A percentile compares a stretch with the other conserved stretches of the same genome.
Conservation (phyloP, 53 echinoderm and acorn worm genomes). For the Antedon mediterranea region DNA sequence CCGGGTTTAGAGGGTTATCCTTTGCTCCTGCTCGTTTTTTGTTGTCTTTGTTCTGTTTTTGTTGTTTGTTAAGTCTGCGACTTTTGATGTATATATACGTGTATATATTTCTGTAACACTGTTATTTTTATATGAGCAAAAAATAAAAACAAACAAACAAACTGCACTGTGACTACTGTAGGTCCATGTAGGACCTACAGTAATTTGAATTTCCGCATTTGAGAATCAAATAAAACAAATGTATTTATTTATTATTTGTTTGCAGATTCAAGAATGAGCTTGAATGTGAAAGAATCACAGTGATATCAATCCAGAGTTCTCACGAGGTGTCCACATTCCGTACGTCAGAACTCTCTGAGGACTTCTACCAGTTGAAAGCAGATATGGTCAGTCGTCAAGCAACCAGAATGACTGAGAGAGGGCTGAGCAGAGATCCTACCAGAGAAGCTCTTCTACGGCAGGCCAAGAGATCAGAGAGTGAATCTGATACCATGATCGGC, state of each 20-base stretch:
- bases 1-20: too few relatives aligned
- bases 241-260: background rate
- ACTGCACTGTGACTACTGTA: too few relatives aligned
- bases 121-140: too few relatives aligned
- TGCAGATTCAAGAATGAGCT: conserved; percentile 70
- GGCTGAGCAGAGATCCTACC: conserved; percentile 40
- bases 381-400: conserved; percentile 43
- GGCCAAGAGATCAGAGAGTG: conserved; percentile 28
- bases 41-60: too few relatives aligned
- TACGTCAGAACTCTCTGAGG: conserved; percentile 49
- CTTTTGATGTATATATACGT: too few relatives aligned
- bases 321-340: conserved; percentile 74
- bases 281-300: conserved; percentile 76
- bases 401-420: conserved; percentile 53
- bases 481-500: conserved; percentile 15
- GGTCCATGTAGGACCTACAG: too few relatives aligned
- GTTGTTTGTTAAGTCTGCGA: too few relatives aligned
- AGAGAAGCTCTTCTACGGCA: conserved; percentile 22
- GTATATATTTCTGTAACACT: too few relatives aligned
- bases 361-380: conserved; percentile 42
- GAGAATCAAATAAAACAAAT: background rate
- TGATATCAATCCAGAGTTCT: conserved; percentile 46
- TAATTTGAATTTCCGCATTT: background rate
- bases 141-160: too few relatives aligned
- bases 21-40: too few relatives aligned